Base-by-base conservation (phyloP, 2,888 invertebrate genomes). In the Cantharis flavilabris region DNA sequence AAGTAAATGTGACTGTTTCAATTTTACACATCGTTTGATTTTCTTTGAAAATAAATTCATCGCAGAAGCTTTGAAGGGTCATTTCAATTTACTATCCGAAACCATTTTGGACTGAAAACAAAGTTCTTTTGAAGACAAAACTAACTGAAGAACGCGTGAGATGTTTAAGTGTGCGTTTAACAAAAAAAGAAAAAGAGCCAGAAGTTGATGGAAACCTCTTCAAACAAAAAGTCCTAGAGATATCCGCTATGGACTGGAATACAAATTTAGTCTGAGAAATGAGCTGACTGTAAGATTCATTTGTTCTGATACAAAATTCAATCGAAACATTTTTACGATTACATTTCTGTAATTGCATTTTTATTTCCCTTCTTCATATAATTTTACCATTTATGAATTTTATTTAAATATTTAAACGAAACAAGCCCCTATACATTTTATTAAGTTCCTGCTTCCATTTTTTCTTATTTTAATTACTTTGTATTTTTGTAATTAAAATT, bases 211-310 rank as follows among this genome's bases (percentile, higher is more conserved):
- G 83, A 83, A 84, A 84, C 83, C 83, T 83, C 84, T 82, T 82
- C 82, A 83, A 84, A 85, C 83, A 85, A 84, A 85, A 85, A 85
- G 84, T 85, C 84, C 85, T 84, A 80, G 80, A 84, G 84, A 84
- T 83, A 84, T 83, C 83, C 81, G 81, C 81, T 80, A 80, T 81
- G 81, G 81, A 80, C 81, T 82, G 78, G 86, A 85, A 86, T 86
- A 85, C 84, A 85, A 85, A 85, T 84, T 84, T 80, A 75, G 76
- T 73, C 75, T 65, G 80, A 81, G 80, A 81, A 81, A 81, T 81
- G 81, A 81, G 82, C 82, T 80, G 80, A 80, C 79, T 71, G 76
- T 76, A n/a, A 79, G 81, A 78, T 81, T 76, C 76, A 79, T 76
- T 80, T 76, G 76, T 79, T 69, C 76, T 23, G 75, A 75, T 75